Evolutionary conservation across 2,113 vertebrate genomes (phyloP), one percentile per base, ranked within the genome.

Genomic region (Setophaga kirtlandii): DNA sequence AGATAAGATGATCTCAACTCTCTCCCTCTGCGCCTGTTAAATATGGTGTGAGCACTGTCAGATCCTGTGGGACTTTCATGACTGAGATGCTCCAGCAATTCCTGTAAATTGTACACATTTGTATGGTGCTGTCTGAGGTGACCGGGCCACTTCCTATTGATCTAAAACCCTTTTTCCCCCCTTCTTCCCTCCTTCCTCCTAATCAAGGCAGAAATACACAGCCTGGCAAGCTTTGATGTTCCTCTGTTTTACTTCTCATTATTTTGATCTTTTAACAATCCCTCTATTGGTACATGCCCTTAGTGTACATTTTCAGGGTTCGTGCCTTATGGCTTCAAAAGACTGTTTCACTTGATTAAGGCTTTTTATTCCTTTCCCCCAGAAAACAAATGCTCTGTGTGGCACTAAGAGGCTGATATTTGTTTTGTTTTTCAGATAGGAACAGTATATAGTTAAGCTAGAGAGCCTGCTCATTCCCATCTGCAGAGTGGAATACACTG

Each of bases 181-280:
- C 62, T 87, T 83, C 68, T 70, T 83, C 53, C 83, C 64, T 71
- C 74, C 63, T 62, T 94, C 73, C 53, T 83, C 62, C 91, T 95
- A 90, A 97, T 95, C 90, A 97, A 97, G 95, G 80, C 89, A 96
- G 81, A 90, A 93, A 83, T 37, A 87, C 67, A 84, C 20, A 95
- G 80, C 41, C 49, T 90, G 91, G 59, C 59, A 93, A 89, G 83
- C 96, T 97, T 96, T 97, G 91, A 97, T 97, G 96, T 96, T 65
- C 77, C 83, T 89, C 82, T 87, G 83, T 69, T 94, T 89, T 95
- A 82, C 73, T 94, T 49, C 73, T 96, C 95, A 91, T 92, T 96
- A 93, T 95, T 95, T 96, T 96, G 93, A 96, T 94, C 88, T 92
- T 91, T 94, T 80, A 96, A 96, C 91, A 95, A 87, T 90, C 77